phyloP scores from a whole-genome alignment of 2,113 vertebrate genomes.

The Rhinopomastus cyanomelas region DNA sequence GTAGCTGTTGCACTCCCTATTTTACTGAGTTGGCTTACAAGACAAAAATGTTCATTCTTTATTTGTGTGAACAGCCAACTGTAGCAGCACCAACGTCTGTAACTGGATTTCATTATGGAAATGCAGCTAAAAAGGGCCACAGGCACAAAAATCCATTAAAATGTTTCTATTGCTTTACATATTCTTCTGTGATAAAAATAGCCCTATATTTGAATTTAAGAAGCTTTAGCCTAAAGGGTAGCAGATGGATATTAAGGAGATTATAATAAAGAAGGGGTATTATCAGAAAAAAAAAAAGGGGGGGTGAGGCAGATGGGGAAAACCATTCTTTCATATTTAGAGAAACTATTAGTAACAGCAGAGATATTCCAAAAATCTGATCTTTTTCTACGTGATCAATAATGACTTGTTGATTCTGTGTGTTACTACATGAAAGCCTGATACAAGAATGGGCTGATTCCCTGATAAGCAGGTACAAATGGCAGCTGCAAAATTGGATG shows the following conservation, averaged over 20 bases:
- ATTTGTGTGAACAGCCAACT: constrained; percentile 71
- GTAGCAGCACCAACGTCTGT: constrained; percentile 68
- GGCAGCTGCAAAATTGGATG: neutral
- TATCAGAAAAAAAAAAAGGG: constrained; percentile 62
- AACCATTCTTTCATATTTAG: constrained; percentile 51
- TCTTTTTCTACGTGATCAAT: constrained; percentile 1
- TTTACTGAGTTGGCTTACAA: constrained; percentile 34
- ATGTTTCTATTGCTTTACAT: constrained; percentile 80
- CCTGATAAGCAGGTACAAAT: neutral
- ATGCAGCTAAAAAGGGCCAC: constrained; percentile 73
- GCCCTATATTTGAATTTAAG: constrained; percentile 79
- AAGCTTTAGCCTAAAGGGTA: constrained; percentile 78
- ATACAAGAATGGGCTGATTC: neutral
- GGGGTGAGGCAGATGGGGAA: constrained; percentile 16
- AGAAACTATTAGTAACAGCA: constrained; percentile 41
- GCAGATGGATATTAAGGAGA: constrained; percentile 82
- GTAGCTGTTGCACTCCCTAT: neutral
- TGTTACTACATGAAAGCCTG: neutral
- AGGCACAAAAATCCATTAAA: constrained; percentile 80
- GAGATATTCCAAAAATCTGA: constrained; percentile 23
- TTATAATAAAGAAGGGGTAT: constrained; percentile 77
- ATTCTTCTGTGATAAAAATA: constrained; percentile 80
- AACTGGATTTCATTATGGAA: constrained; percentile 83
- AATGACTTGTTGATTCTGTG: neutral
- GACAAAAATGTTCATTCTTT: constrained; percentile 44